phyloP scores from a whole-genome alignment of 2,113 vertebrate genomes.

The Catharus minimus region DNA sequence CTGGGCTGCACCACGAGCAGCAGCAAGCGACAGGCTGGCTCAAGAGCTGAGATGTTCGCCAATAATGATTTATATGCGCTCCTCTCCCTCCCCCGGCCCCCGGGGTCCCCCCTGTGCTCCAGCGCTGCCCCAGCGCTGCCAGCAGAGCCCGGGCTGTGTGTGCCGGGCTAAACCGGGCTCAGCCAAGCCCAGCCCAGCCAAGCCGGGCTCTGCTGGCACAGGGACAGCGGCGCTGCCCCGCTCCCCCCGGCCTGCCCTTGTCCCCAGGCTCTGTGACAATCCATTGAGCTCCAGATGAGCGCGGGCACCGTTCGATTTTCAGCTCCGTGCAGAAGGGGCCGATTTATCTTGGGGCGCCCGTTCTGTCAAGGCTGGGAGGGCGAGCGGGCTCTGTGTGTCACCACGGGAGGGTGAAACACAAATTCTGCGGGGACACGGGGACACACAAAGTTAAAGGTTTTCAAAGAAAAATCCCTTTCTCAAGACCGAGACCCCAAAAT shows the following conservation, averaged over 20 bases:
- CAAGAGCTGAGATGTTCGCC: constrained; percentile 94
- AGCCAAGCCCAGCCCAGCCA: rapidly evolving
- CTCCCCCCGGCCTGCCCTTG: not conserved
- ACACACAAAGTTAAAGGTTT: not conserved
- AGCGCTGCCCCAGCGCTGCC: not conserved
- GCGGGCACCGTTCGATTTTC: not conserved
- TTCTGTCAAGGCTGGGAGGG: constrained; percentile 1
- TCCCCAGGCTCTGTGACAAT: constrained; percentile 28
- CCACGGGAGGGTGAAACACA: rapidly evolving
- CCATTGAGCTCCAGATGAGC: constrained; percentile 39
- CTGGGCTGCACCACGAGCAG: constrained; percentile 85
- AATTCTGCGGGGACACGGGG: rapidly evolving
- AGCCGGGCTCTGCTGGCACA: not conserved
- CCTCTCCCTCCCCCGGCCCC: constrained; percentile 72
- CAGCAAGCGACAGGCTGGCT: constrained; percentile 85
- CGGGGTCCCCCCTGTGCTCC: not conserved
- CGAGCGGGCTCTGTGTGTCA: rapidly evolving
- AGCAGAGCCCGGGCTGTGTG: not conserved
- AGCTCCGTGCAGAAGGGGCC: not conserved
- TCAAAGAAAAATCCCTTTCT: not conserved
- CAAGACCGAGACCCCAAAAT: too few species aligned
- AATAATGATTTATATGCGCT: constrained; percentile 98
- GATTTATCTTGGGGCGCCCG: constrained; percentile 45
- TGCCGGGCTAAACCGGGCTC: not conserved
- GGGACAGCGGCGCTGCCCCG: not conserved